Conservation (phyloP, 2,113 vertebrate genomes). For the Lepus americanus region DNA sequence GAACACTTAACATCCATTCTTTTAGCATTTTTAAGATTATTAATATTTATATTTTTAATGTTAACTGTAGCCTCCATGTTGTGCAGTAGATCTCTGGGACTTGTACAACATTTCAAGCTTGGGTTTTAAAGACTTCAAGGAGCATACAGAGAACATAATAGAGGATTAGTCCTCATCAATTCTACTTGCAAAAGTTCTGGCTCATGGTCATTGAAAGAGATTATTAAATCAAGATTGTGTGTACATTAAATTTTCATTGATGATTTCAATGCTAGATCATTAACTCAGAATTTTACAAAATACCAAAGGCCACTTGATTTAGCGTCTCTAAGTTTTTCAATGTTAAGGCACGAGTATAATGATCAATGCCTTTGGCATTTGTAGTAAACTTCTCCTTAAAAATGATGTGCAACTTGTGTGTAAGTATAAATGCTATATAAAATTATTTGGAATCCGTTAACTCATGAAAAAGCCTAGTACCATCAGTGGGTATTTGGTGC, state of each 20-base stretch:
- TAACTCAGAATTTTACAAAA: slow-evolving; percentile 16
- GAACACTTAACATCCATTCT: background rate
- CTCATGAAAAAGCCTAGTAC: background rate
- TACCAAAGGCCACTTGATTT: background rate
- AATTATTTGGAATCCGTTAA: slow-evolving; percentile 12
- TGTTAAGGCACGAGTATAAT: background rate
- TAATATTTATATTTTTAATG: background rate
- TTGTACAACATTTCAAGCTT: background rate
- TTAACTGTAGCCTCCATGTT: background rate
- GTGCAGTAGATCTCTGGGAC: background rate
- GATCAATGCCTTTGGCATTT: background rate
- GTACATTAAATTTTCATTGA: background rate
- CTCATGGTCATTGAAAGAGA: background rate
- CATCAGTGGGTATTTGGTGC: too few relatives aligned
- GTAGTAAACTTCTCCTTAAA: background rate
- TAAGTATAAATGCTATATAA: slow-evolving; percentile 26
- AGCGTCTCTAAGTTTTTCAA: background rate
- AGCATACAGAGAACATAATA: background rate
- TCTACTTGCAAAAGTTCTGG: background rate
- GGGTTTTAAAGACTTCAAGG: slow-evolving; percentile 1
- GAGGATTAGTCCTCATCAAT: background rate
- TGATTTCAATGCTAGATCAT: slow-evolving; percentile 22
- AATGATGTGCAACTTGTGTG: background rate
- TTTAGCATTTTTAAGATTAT: background rate
- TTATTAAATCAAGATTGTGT: background rate